Base-by-base conservation (phyloP, 2,797 vertebrate species). In the Sebastes steindachneri region DNA sequence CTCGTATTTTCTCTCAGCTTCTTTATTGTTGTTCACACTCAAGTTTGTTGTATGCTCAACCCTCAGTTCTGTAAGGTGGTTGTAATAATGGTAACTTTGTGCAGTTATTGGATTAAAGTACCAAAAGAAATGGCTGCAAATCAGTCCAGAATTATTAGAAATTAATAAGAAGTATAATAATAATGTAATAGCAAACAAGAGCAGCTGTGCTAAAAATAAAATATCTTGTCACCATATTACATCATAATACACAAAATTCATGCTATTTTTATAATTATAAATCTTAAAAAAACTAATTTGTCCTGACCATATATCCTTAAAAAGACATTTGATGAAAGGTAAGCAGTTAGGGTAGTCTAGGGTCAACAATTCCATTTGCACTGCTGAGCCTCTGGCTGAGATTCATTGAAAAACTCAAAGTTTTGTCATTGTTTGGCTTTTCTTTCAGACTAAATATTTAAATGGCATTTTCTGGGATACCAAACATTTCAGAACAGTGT, bases 391-490 rank as follows among this genome's bases (percentile, higher is more conserved):
- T 28, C 37, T 73, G 57, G 3, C 23, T 54, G 41, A 5, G 17
- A 68, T 62, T 33, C 29, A 53, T 54, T 59, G 19, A 55, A 66
- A 53, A 67, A 37, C 17, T 19, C 4, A 41, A 5, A 19, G 28
- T 62, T 71, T 71, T 59, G 35, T 69, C 41, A 65, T 68, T 86
- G 31, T 73, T 74, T 77, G 14, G 10, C 26, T 5, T 1, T 68
- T 79, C 71, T 82, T 75, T 72, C 60, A 69, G 80, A 77, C 68
- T 67, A 88, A 85, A 87, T 75, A 88, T 89, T 86, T 80, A 33
- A 76, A 82, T 41, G 33, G 1, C 10, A 45, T 83, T 84, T 77
- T 64, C 31, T 35, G 11, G 19, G 15, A n/a, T n/a, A 9, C 63
- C 28, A 88, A 66, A 81, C 33, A 78, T 85, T 71, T 84, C 59